phyloP scores from a whole-genome alignment of 2,797 vertebrate genomes.

The Spea hammondii region DNA sequence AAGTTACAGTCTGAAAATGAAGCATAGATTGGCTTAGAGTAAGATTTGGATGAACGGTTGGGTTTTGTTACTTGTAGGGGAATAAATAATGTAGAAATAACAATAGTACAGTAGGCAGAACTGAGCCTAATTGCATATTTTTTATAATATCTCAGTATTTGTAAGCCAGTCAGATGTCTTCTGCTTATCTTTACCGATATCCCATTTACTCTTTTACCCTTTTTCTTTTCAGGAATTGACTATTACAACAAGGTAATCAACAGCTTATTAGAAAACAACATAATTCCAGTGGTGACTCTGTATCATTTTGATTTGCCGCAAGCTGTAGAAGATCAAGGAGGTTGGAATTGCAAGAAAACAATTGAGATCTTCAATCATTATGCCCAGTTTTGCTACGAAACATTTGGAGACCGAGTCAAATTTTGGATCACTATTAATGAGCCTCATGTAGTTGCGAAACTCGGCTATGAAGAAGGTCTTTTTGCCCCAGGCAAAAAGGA shows the following conservation, averaged over 20 bases:
- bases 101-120: no score
- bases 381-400: constrained; percentile 76
- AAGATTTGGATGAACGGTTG: no score
- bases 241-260: constrained; percentile 82
- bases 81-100: no score
- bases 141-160: no score
- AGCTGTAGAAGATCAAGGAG: constrained; percentile 73
- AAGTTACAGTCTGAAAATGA: no score
- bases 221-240: constrained; percentile 63
- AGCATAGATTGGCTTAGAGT: no score
- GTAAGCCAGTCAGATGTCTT: neutral
- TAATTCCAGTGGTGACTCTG: constrained; percentile 74
- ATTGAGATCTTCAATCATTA: constrained; percentile 69
- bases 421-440: constrained; percentile 82
- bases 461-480: constrained; percentile 66
- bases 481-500: constrained; percentile 70
- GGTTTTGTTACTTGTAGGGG: no score
- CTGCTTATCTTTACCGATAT: neutral
- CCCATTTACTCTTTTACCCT: neutral
- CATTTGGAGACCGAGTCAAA: constrained; percentile 76
- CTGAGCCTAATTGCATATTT: no score
- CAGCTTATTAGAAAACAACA: constrained; percentile 66
- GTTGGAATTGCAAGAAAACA: constrained; percentile 68
- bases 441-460: constrained; percentile 65
- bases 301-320: constrained; percentile 81